Base-by-base conservation (phyloP, 1,140 invertebrate species). In the Mesaphorura yosii region DNA sequence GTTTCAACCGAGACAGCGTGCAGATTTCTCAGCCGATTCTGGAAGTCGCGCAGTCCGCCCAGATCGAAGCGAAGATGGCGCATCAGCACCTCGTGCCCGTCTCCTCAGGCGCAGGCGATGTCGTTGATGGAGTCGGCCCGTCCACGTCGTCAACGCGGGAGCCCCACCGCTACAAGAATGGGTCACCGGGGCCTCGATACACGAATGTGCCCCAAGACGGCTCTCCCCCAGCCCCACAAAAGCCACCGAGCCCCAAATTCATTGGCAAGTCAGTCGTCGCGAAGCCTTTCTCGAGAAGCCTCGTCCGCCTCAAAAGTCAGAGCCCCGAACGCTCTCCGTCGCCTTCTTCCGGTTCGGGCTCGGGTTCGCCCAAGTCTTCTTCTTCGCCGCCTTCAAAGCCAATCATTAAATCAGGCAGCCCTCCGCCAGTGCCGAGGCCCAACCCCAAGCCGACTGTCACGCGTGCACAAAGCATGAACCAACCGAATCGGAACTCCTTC, bases 21-120 rank as follows among this genome's bases (percentile, higher is more conserved):
- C 55, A 59, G 27, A 63, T 63, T 44, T 63, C 61, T 1, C 51
- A 52, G 22, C 61, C 61, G 20, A 63, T 63, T 44, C 38, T 63
- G 22, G 25, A 27, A 45, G 49, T 40, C 34, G 22, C 48, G 20
- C 12, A 27, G 10, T 12, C n/a, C n/a, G 29, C 49, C 50, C 28
- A 37, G 25, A 20, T n/a, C n/a, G n/a, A n/a, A n/a, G n/a, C n/a
- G n/a, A 44, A 20, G 14, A 47, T 7, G 47, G 37, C 37, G 3
- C 26, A 19, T 12, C 20, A 12, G 28, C 48, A 34, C 12, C 25
- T 41, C 15, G 27, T 49, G 17, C 20, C 45, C 22, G 29, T 49
- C 2, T 15, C 41, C 14, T 10, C 29, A 10, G 14, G 28, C 38
- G 27, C 22, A 15, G 5, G 20, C 19, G 44, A 15, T 25, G 44